Conservation (phyloP, 2,797 vertebrate species). For the Sardinella longiceps region DNA sequence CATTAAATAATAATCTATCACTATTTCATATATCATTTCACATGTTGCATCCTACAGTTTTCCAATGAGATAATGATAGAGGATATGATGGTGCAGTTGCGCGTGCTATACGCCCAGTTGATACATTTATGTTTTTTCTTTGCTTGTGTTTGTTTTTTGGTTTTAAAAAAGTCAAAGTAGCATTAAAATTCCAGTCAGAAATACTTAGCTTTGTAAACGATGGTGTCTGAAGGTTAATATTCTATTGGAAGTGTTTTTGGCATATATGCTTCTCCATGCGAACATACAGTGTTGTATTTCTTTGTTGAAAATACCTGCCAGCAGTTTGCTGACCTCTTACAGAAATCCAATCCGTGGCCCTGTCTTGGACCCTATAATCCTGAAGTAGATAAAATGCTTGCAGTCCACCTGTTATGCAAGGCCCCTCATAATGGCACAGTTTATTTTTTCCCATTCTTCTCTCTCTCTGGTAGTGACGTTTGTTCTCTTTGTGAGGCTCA, state of each 20-base stretch:
- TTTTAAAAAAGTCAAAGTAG: too few relatives aligned
- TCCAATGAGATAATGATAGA: not conserved
- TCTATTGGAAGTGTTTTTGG: not conserved
- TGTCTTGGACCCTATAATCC: not conserved
- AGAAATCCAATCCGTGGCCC: not conserved
- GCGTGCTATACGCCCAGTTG: too few relatives aligned
- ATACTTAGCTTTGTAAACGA: not conserved
- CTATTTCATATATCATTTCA: not conserved
- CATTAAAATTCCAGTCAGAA: not conserved
- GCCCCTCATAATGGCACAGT: not conserved
- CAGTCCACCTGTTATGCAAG: slow-evolving; percentile 26
- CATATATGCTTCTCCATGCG: not conserved
- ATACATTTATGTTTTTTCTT: too few relatives aligned
- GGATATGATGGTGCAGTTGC: not conserved
- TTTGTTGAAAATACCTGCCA: slow-evolving; percentile 16
- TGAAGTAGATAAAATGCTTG: slow-evolving; percentile 36
- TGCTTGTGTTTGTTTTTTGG: too few relatives aligned
- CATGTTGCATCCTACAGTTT: not conserved
- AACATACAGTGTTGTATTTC: too few relatives aligned
- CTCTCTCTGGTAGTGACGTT: slow-evolving; percentile 33
- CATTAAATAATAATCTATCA: not conserved
- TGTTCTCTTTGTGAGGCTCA: slow-evolving; percentile 28
- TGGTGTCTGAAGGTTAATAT: not conserved
- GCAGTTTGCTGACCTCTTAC: slow-evolving; percentile 40
- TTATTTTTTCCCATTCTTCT: not conserved